These are phyloP conservation scores for Gisinianus flammeolus DNA, from an alignment of 2,888 invertebrate species.

Conservation along the genomic window DNA sequence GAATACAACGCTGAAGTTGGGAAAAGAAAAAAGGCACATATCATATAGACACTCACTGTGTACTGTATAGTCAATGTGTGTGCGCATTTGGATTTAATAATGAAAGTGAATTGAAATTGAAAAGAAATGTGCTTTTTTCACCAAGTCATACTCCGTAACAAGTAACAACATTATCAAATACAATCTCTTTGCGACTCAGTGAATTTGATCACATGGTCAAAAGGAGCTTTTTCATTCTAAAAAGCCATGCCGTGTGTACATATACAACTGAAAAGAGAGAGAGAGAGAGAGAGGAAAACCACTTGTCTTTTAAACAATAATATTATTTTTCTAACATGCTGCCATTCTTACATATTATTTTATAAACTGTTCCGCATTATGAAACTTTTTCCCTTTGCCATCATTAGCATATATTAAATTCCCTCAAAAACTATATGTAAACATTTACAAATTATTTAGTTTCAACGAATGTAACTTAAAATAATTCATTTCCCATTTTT, in stretches of 20 bases:
- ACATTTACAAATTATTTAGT: too few species aligned
- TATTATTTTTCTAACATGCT: neutral
- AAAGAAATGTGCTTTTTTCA: conserved; percentile 24
- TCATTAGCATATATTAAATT: conserved; percentile 15
- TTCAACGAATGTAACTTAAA: too few species aligned
- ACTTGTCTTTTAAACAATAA: neutral
- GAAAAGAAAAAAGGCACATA: neutral
- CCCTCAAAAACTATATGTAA: neutral
- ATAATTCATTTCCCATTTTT: too few species aligned
- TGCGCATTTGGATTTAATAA: conserved; percentile 4
- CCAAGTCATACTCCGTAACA: conserved; percentile 35
- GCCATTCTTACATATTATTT: neutral
- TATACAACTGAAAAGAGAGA: neutral
- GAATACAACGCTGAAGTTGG: neutral
- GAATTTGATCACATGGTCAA: neutral
- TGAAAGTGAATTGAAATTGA: conserved; percentile 38
- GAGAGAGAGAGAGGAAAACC: neutral
- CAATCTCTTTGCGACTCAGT: neutral
- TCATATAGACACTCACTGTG: neutral
- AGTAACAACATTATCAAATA: neutral
- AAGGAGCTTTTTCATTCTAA: neutral
- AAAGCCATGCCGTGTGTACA: too few species aligned
- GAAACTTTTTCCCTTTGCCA: conserved; percentile 9
- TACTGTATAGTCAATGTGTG: neutral
- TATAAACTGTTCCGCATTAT: conserved; percentile 30